A percentile compares a stretch with the other conserved stretches of the same genome.
These are phyloP conservation scores for Thecocarcelia acutangulata DNA, from an alignment of 2,888 invertebrate species.

Conservation along the genomic window DNA sequence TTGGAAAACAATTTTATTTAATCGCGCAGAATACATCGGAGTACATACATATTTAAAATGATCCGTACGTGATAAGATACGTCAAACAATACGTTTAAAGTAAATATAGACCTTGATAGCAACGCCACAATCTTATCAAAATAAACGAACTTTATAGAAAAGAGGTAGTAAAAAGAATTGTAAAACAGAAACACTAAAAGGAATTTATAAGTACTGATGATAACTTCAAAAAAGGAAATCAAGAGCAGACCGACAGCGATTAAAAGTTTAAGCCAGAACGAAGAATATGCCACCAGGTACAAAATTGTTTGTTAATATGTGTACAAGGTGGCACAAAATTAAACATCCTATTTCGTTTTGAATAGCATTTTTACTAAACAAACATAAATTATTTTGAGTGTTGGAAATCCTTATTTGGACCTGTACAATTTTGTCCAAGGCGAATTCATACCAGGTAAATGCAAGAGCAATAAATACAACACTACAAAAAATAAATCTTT, in stretches of 20 bases:
- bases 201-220: neutral
- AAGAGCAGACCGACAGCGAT: neutral
- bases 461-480: no score
- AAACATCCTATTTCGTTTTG: no score
- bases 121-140: conserved; percentile 61
- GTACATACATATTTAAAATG: no score
- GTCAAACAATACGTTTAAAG: neutral
- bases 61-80: conserved; percentile 44
- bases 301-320: no score
- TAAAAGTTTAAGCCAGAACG: neutral
- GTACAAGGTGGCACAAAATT: no score
- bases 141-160: conserved; percentile 21
- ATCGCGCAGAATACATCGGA: neutral
- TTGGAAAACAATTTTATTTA: neutral
- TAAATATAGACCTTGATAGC: conserved; percentile 49
- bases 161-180: conserved; percentile 4
- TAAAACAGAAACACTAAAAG: conserved; percentile 14
- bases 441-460: no score
- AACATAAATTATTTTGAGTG: no score
- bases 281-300: no score
- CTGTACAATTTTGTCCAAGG: no score
- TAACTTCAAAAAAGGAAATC: neutral
- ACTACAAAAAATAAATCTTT: no score
- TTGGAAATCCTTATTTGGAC: no score
- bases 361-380: no score